A percentile compares a stretch with the other conserved stretches of the same genome.
These are phyloP conservation scores for Hapalemur alaotrensis DNA, from an alignment of 2,797 vertebrate genomes.

Conservation along the genomic window DNA sequence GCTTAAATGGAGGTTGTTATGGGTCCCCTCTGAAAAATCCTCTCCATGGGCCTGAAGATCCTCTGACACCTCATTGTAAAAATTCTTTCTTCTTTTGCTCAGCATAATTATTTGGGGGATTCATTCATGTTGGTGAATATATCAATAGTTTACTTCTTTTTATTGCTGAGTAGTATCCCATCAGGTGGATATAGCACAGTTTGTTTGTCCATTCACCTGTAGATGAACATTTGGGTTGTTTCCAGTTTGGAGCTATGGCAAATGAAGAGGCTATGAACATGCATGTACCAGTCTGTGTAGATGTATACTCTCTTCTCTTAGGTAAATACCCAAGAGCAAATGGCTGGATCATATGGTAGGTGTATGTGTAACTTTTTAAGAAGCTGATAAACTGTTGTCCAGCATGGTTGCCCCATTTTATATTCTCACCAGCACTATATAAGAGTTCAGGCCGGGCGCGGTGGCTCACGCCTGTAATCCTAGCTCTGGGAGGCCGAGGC, in stretches of 20 bases:
- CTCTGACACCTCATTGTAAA: conserved; percentile 30
- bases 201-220: not conserved
- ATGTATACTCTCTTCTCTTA: conserved; percentile 8
- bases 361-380: not conserved
- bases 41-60: not conserved
- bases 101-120: not conserved
- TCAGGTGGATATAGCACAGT: not conserved
- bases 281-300: not conserved
- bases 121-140: not conserved
- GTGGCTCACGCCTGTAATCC: too few species aligned
- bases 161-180: not conserved
- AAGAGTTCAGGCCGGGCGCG: not conserved
- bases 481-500: too few species aligned
- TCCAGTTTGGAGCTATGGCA: not conserved
- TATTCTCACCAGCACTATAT: not conserved
- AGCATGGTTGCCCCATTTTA: not conserved
- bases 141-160: not conserved
- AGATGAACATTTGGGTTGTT: not conserved
- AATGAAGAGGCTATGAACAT: not conserved
- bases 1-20: not conserved
- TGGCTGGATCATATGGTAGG: not conserved
- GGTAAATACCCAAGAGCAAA: conserved; percentile 22
- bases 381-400: not conserved
- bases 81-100: conserved; percentile 24
- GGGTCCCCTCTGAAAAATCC: not conserved